A percentile compares a stretch with the other conserved stretches of the same genome.
Conservation (phyloP, 2,797 vertebrate genomes). For the Sebastes iracundus region DNA sequence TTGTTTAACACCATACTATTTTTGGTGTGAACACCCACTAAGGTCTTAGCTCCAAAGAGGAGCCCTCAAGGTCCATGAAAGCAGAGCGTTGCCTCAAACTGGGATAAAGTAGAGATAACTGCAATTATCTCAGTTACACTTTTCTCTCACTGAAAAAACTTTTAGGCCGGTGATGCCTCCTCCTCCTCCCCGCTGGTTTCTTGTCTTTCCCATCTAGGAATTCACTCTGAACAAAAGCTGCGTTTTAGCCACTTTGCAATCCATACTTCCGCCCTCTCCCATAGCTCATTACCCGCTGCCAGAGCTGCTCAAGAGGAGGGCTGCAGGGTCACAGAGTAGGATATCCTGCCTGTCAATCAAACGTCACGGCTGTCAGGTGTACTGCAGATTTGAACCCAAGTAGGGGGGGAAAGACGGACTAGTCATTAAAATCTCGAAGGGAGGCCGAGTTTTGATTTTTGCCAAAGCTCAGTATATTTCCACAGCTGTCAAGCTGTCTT, state of each 20-base stretch:
- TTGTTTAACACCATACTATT: neutral
- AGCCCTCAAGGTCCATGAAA: conserved; percentile 20
- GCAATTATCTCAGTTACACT: conserved; percentile 37
- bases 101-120: conserved; percentile 36
- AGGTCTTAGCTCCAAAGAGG: neutral
- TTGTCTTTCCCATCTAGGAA: conserved; percentile 56
- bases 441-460: conserved; percentile 64
- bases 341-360: conserved; percentile 83
- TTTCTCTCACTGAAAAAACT: neutral
- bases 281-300: conserved; percentile 63
- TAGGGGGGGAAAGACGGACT: conserved; percentile 40
- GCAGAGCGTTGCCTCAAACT: conserved; percentile 22
- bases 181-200: conserved; percentile 13
- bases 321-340: conserved; percentile 72
- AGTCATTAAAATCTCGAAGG: conserved; percentile 76
- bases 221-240: conserved; percentile 45
- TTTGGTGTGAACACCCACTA: conserved; percentile 17
- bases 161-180: neutral
- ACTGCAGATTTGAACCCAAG: conserved; percentile 54
- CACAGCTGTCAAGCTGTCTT: conserved; percentile 75
- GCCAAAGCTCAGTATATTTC: conserved; percentile 59
- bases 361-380: conserved; percentile 70
- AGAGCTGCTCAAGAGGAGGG: conserved; percentile 61
- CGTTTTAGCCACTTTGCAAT: conserved; percentile 56
- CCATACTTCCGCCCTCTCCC: conserved; percentile 50